Evolutionary conservation across 1,140 invertebrate genomes (phyloP), one percentile per base, ranked within the genome.

Genomic region (Heliconius eleuchia): DNA sequence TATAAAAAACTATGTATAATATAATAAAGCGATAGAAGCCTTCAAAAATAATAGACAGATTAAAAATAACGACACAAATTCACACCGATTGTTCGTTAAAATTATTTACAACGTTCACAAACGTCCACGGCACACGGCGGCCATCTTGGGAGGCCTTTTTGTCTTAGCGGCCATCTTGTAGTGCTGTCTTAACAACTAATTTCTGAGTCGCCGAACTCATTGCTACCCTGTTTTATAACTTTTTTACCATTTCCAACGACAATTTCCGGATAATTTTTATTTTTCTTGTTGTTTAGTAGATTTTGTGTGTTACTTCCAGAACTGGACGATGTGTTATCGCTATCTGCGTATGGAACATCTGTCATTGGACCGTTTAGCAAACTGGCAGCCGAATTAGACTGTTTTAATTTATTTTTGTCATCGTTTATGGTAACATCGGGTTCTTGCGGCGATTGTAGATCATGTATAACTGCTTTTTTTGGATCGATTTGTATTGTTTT

Each of bases 401-500:
- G 88, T 77, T 91, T 92, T 18, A 93, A 18, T 74, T 89, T 91
- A 2, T 73, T 79, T 34, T 90, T 90, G 16, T 88, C 86, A 39
- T 88, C 85, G 74, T 86, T 90, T 23, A 66, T 66, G 13, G 60
- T 66, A 66, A 76, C 71, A 66, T 87, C 90, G 9, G 71, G 74
- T 72, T 89, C 88, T 42, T 88, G 87, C 0, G 92, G 86, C 11
- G 83, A 82, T 19, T 82, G 91, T 7, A 94, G 74, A 81, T 94
- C 93, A 72, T 94, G 88, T 71, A 95, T 95, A 1, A 95, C 90
- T 0, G 94, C 94, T 83, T 93, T 95, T 76, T 95, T 95, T 0
- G 94, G 94, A 78, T 95, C 94, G 18, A 95, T 95, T 80, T 95
- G 93, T 73, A 94, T 95, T 2, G 92, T 94, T 83, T 94, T 94